phyloP scores from a whole-genome alignment of 2,888 invertebrate species.

The Brachylomia viminalis region DNA sequence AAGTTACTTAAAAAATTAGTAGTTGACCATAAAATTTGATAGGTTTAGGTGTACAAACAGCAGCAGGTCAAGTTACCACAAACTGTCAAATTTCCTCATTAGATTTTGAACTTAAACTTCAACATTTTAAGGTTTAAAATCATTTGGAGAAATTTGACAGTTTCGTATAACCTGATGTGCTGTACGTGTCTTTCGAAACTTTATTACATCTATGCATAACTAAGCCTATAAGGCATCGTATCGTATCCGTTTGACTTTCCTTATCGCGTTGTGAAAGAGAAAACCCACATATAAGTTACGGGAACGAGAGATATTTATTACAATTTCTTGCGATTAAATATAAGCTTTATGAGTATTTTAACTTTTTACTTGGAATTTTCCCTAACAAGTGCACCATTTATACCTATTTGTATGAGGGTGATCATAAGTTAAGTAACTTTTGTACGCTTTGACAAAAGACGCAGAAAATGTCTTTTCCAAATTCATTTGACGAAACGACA shows the following conservation, averaged over 20 bases:
- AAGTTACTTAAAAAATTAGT: not conserved
- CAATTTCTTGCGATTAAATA: conserved; percentile 7
- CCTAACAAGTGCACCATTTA: not conserved
- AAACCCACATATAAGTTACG: conserved; percentile 25
- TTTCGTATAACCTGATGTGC: too few species aligned
- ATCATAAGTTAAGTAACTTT: not conserved
- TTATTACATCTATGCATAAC: too few species aligned
- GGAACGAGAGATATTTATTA: conserved; percentile 21
- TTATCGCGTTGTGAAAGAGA: conserved; percentile 18
- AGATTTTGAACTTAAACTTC: too few species aligned
- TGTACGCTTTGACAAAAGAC: not conserved
- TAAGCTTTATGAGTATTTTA: not conserved
- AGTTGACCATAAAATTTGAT: too few species aligned
- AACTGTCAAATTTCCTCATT: too few species aligned
- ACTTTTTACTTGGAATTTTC: conserved; percentile 3
- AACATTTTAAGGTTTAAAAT: too few species aligned
- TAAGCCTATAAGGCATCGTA: not conserved
- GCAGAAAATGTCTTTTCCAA: not conserved
- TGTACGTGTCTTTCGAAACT: too few species aligned
- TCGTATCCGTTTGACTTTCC: conserved; percentile 24
- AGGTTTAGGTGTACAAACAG: too few species aligned
- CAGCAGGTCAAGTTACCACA: too few species aligned
- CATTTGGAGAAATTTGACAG: too few species aligned
- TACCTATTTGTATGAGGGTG: not conserved
- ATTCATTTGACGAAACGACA: not conserved